Percentiles rank a stretch among this genome's conserved stretches.
Conservation (phyloP, 2,888 invertebrate genomes). For the Caenorhabditis panamensis region DNA sequence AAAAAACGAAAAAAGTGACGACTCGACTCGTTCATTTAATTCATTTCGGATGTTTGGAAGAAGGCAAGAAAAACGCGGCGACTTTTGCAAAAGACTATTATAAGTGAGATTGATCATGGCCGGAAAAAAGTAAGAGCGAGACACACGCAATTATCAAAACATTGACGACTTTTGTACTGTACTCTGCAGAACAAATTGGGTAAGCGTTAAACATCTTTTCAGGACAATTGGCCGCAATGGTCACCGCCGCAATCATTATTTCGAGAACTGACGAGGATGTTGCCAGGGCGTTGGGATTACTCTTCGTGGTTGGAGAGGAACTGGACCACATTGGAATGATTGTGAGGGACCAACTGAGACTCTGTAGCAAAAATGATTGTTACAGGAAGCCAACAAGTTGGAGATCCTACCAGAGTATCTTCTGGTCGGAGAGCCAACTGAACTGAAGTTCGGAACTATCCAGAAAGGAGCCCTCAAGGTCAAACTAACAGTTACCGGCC, state of each 20-base stretch:
- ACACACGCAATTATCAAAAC: slow-evolving; percentile 44
- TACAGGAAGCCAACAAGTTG: slow-evolving; percentile 74
- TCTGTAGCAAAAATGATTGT: not conserved
- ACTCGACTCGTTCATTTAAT: slow-evolving; percentile 2
- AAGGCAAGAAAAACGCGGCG: not conserved
- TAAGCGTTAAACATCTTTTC: slow-evolving; percentile 34
- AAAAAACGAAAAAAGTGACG: slow-evolving; percentile 13
- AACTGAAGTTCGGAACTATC: slow-evolving; percentile 74
- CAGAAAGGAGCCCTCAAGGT: slow-evolving; percentile 80
- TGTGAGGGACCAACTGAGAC: slow-evolving; percentile 55
- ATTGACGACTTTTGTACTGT: slow-evolving; percentile 50
- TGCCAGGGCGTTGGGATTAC: slow-evolving; percentile 72
- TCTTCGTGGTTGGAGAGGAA: slow-evolving; percentile 80
- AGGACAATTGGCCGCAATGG: slow-evolving; percentile 79
- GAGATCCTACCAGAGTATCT: slow-evolving; percentile 74
- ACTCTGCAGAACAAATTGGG: slow-evolving; percentile 25
- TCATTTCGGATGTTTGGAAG: not conserved
- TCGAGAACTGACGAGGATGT: slow-evolving; percentile 64
- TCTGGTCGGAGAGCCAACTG: slow-evolving; percentile 80
- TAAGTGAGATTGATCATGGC: slow-evolving; percentile 53
- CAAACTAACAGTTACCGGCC: slow-evolving; percentile 59
- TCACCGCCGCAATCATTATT: slow-evolving; percentile 72
- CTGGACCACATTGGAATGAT: slow-evolving; percentile 79
- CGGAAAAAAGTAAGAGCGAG: slow-evolving; percentile 12
- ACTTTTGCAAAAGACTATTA: slow-evolving; percentile 23